A percentile compares a stretch with the other conserved stretches of the same genome.
Evolutionary conservation across 2,888 invertebrate genomes (phyloP).

Genomic region (Camptogramma bilineatum): DNA sequence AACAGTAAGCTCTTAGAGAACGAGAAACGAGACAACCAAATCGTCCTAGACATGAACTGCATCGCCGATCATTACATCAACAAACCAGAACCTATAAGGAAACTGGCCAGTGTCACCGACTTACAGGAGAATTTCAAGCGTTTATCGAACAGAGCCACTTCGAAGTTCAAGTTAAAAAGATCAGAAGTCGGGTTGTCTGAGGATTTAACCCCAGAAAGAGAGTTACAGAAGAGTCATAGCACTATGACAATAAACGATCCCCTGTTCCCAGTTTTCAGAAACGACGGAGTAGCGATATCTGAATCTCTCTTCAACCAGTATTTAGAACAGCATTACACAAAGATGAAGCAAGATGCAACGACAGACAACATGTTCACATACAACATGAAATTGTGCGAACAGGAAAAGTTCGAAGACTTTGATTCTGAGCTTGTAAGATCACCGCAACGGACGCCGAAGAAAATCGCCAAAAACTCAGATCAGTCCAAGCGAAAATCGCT

Average conservation of each 20-base stretch:
- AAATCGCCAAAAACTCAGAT: conserved; percentile 67
- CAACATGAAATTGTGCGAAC: conserved; percentile 69
- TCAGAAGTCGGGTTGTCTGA: conserved; percentile 60
- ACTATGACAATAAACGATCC: conserved; percentile 92
- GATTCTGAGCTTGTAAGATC: conserved; percentile 76
- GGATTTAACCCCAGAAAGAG: conserved; percentile 63
- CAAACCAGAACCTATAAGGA: conserved; percentile 77
- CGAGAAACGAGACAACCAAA: conserved; percentile 71
- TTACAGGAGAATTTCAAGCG: conserved; percentile 86
- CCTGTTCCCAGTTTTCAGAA: conserved; percentile 90
- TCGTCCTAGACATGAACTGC: conserved; percentile 71
- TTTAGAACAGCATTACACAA: conserved; percentile 87
- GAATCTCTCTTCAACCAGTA: conserved; percentile 89
- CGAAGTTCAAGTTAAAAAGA: conserved; percentile 81
- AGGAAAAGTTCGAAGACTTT: conserved; percentile 80
- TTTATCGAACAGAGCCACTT: conserved; percentile 83
- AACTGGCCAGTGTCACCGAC: conserved; percentile 86
- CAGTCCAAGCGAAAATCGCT: conserved; percentile 85
- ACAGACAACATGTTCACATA: conserved; percentile 77
- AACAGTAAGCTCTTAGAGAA: conserved; percentile 66
- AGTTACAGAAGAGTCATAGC: conserved; percentile 69
- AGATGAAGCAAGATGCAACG: conserved; percentile 74
- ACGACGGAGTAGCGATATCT: conserved; percentile 90
- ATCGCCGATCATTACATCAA: conserved; percentile 81
- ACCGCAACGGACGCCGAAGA: conserved; percentile 77